Conservation (phyloP, 2,113 vertebrate genomes). For the Chamaetylas fuelleborni region DNA sequence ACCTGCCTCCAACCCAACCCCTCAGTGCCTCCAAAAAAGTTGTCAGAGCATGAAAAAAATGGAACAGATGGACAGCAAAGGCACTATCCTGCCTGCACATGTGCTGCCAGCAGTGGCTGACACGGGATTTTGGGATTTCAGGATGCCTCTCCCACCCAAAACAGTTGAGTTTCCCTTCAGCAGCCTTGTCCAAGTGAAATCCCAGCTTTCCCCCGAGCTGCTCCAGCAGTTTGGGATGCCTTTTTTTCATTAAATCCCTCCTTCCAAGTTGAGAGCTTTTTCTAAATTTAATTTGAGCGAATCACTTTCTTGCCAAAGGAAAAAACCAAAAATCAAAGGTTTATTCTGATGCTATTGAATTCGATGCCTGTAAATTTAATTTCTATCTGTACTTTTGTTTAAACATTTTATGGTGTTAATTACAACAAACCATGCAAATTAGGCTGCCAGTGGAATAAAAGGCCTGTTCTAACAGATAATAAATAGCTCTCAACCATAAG, state of each 20-base stretch:
- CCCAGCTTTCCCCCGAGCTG: neutral
- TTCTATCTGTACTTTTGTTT: conserved; percentile 57
- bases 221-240: neutral
- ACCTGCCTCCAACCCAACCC: neutral
- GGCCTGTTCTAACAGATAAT: conserved; percentile 37
- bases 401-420: conserved; percentile 47
- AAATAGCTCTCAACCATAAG: conserved; percentile 7
- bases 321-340: conserved; percentile 45
- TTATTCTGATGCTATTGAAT: conserved; percentile 37
- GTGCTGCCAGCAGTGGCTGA: neutral
- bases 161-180: neutral
- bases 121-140: rapidly evolving
- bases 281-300: conserved; percentile 53
- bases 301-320: conserved; percentile 62
- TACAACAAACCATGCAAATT: conserved; percentile 52
- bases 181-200: neutral
- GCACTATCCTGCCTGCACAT: rapidly evolving
- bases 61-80: rapidly evolving
- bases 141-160: neutral
- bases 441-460: conserved; percentile 31
- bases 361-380: conserved; percentile 41
- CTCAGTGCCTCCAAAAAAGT: neutral
- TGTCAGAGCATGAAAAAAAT: rapidly evolving
- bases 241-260: conserved; percentile 41
- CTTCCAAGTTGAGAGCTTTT: neutral